These are phyloP conservation scores for Oscheius onirici DNA, from an alignment of 2,888 invertebrate genomes.

Conservation along the genomic window DNA sequence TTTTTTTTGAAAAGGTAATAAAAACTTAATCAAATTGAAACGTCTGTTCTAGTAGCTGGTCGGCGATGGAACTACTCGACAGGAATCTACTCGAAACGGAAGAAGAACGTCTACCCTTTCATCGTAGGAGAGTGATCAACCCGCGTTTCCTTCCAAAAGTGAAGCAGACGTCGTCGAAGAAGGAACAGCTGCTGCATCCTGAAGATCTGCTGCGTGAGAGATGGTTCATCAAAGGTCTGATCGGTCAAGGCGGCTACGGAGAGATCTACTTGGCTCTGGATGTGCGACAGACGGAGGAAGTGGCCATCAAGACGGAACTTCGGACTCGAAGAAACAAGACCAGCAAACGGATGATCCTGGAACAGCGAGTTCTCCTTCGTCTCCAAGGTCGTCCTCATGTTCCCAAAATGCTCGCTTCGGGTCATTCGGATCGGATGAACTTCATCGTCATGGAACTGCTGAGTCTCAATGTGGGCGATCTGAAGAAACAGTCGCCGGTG, in stretches of 20 bases:
- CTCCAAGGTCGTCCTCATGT: slow-evolving; percentile 59
- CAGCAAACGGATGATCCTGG: slow-evolving; percentile 57
- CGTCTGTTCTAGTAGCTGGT: too few species aligned
- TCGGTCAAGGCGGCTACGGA: slow-evolving; percentile 57
- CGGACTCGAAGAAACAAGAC: slow-evolving; percentile 46
- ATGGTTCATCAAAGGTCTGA: slow-evolving; percentile 41
- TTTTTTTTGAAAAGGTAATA: too few species aligned
- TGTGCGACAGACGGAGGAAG: slow-evolving; percentile 42
- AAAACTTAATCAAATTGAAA: too few species aligned
- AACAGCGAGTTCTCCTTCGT: slow-evolving; percentile 50
- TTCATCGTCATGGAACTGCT: slow-evolving; percentile 61
- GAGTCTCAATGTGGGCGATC: slow-evolving; percentile 59
- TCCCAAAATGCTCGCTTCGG: slow-evolving; percentile 54
- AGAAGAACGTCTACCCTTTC: too few species aligned
- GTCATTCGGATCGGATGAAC: slow-evolving; percentile 41
- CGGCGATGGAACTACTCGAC: too few species aligned
- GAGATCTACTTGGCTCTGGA: slow-evolving; percentile 58
- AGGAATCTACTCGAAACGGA: too few species aligned
- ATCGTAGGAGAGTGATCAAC: background rate
- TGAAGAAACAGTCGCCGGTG: slow-evolving; percentile 56
- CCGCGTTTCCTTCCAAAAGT: slow-evolving; percentile 14
- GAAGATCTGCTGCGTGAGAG: slow-evolving; percentile 46
- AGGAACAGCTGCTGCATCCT: slow-evolving; percentile 14
- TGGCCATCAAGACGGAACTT: slow-evolving; percentile 61
- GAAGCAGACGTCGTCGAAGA: background rate